Evolutionary conservation across 2,113 vertebrate species (phyloP).

Genomic region (Lepisosteus osseus): DNA sequence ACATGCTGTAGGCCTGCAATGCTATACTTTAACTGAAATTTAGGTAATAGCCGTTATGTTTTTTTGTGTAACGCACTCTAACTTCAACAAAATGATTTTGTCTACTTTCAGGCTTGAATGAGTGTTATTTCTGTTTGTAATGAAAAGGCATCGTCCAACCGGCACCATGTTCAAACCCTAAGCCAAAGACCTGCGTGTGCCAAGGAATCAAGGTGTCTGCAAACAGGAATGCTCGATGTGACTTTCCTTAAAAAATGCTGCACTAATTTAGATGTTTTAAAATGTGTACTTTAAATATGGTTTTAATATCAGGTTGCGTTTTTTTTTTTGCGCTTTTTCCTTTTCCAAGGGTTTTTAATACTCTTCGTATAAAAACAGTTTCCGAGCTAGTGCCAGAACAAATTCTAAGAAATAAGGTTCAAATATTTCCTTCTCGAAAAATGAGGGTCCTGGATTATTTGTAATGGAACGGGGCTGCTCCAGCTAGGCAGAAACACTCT

Average conservation of each 20-base stretch:
- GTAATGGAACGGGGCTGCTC: constrained; percentile 69
- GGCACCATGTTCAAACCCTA: neutral
- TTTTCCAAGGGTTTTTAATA: constrained; percentile 42
- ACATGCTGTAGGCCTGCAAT: neutral
- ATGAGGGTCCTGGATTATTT: constrained; percentile 51
- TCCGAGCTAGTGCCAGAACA: constrained; percentile 38
- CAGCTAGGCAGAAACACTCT: constrained; percentile 70
- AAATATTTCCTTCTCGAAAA: constrained; percentile 51
- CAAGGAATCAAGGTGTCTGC: neutral
- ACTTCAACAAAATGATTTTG: constrained; percentile 12
- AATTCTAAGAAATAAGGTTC: constrained; percentile 50
- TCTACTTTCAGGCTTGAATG: neutral
- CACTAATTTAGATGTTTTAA: constrained; percentile 7
- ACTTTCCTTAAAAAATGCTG: neutral
- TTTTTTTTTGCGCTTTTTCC: constrained; percentile 50
- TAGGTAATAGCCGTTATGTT: no score
- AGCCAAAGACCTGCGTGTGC: neutral
- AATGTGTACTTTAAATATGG: constrained; percentile 1
- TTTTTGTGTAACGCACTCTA: no score
- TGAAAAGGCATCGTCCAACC: neutral
- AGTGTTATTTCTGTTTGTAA: neutral
- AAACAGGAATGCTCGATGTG: neutral
- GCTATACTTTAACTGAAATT: neutral
- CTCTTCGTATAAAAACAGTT: constrained; percentile 59
- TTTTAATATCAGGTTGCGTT: constrained; percentile 46